phyloP scores from a whole-genome alignment of 2,113 vertebrate genomes.

The Bostrychus sinensis region DNA sequence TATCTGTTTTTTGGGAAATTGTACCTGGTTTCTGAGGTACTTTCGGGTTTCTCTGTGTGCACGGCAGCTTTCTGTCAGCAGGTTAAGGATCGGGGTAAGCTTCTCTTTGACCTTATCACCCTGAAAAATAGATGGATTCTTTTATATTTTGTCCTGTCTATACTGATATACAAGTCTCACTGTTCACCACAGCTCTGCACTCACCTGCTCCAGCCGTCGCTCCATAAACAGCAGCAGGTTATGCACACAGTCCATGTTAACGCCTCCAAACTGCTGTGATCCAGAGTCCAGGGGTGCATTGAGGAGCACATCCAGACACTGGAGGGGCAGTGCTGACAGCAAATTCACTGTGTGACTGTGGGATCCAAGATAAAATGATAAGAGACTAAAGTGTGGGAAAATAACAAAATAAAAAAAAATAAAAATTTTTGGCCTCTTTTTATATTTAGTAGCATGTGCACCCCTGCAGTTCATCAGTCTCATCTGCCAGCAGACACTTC shows the following conservation, averaged over 20 bases:
- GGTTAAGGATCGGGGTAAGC: constrained; percentile 81
- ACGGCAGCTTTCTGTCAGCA: constrained; percentile 83
- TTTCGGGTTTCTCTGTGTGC: constrained; percentile 80
- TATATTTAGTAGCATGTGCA: constrained; percentile 39
- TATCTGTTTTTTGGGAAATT: neutral
- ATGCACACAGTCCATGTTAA: constrained; percentile 85
- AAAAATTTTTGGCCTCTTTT: neutral
- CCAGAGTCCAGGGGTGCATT: constrained; percentile 50
- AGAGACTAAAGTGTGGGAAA: neutral
- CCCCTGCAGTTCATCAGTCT: constrained; percentile 81
- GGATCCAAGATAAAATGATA: neutral
- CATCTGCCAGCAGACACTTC: constrained; percentile 67
- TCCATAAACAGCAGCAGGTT: constrained; percentile 78
- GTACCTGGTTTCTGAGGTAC: constrained; percentile 77
- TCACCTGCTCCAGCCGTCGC: constrained; percentile 72
- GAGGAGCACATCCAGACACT: constrained; percentile 82
- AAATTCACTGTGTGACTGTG: constrained; percentile 84
- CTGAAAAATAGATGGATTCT: constrained; percentile 43
- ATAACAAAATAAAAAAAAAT: neutral
- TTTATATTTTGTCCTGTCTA: neutral
- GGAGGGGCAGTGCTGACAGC: constrained; percentile 85
- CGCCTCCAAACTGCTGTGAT: constrained; percentile 70
- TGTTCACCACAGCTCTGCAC: constrained; percentile 3
- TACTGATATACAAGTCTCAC: neutral
- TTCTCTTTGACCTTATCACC: constrained; percentile 81